These are phyloP conservation scores for Neopelma chrysocephalum DNA, from an alignment of 2,797 vertebrate genomes.

Conservation along the genomic window DNA sequence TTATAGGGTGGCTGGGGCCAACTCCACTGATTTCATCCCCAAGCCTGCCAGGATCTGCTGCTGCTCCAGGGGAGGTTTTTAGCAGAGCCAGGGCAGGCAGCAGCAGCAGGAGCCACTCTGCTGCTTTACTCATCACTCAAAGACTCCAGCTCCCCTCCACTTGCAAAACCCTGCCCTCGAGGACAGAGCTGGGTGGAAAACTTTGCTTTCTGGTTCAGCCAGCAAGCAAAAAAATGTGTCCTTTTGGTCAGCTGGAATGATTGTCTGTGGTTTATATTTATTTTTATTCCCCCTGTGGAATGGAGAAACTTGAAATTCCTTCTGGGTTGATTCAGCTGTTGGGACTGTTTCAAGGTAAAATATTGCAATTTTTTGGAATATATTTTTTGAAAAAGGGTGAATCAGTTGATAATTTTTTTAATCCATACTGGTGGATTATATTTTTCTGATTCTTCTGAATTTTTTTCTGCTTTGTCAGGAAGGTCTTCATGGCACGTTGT, in stretches of 20 bases:
- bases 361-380: background rate
- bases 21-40: background rate
- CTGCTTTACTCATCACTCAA: constrained; percentile 34
- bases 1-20: background rate
- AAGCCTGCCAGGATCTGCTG: background rate
- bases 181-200: background rate
- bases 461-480: background rate
- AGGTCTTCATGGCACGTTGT: background rate
- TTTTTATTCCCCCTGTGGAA: background rate
- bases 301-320: background rate
- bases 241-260: background rate
- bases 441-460: background rate
- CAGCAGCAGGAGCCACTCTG: background rate
- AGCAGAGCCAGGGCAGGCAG: background rate
- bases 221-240: background rate
- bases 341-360: background rate
- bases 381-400: background rate
- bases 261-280: background rate
- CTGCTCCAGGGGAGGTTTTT: background rate
- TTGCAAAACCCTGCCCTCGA: background rate
- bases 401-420: background rate
- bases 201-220: background rate
- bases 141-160: background rate
- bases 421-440: too few relatives aligned
- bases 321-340: background rate